phyloP scores from a whole-genome alignment of 2,797 vertebrate species.

The Loriculus beryllinus region DNA sequence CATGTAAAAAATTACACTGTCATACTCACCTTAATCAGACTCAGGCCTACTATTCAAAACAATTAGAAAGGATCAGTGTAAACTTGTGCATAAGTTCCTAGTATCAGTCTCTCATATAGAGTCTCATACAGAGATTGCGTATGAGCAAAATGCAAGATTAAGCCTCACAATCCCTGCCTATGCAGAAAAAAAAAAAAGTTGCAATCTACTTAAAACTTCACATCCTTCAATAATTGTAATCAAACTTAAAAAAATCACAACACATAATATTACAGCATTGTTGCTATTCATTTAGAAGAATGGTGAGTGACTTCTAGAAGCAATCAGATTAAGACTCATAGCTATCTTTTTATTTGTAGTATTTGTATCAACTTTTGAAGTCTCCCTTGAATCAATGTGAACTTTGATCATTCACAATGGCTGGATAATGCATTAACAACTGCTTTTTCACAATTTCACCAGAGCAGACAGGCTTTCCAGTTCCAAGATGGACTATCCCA shows the following conservation, averaged over 20 bases:
- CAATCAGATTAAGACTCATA: not conserved
- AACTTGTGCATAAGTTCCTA: not conserved
- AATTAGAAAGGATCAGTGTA: not conserved
- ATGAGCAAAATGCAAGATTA: not conserved
- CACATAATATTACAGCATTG: not conserved
- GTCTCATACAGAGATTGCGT: not conserved
- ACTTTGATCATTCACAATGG: not conserved
- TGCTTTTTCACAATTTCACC: not conserved
- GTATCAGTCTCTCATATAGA: not conserved
- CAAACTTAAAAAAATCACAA: not conserved
- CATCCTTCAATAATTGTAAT: not conserved
- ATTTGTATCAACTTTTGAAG: not conserved
- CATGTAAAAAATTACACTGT: not conserved
- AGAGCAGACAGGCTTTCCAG: not conserved
- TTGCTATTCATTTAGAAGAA: not conserved
- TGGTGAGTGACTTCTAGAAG: not conserved
- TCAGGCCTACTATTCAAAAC: not conserved
- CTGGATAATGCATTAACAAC: not conserved
- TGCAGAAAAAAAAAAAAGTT: not conserved
- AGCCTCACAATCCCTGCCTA: not conserved
- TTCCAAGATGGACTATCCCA: not conserved
- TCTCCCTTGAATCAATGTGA: not conserved
- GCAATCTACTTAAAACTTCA: not conserved
- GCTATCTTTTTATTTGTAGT: too few species aligned
- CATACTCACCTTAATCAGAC: not conserved